Evolutionary conservation across 2,888 invertebrate species (phyloP).

Genomic region (Luffia ferchaultella): DNA sequence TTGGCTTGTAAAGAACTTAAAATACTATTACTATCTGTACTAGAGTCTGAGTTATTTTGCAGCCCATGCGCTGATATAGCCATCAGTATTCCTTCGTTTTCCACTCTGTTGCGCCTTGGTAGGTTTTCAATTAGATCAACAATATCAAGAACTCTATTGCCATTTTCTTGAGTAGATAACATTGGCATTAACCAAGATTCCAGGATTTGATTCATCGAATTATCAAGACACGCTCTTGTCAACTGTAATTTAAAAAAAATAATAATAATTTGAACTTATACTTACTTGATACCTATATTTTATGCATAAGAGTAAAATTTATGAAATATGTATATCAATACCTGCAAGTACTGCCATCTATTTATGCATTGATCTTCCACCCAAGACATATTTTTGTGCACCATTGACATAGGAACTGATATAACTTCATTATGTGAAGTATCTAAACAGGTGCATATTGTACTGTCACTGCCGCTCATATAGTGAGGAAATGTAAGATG

Average conservation of each 20-base stretch:
- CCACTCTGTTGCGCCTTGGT: slow-evolving; percentile 66
- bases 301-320: no score
- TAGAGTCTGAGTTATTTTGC: slow-evolving; percentile 43
- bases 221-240: slow-evolving; percentile 73
- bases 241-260: slow-evolving; percentile 36
- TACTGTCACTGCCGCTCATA: no score
- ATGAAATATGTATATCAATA: no score
- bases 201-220: slow-evolving; percentile 72
- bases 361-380: slow-evolving; percentile 50
- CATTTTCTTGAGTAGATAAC: slow-evolving; percentile 37
- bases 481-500: no score
- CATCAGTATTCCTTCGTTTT: slow-evolving; percentile 77
- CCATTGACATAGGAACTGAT: slow-evolving; percentile 26
- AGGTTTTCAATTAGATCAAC: slow-evolving; percentile 63
- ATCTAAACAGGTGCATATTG: no score
- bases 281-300: no score
- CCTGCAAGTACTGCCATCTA: slow-evolving; percentile 73
- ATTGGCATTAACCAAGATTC: slow-evolving; percentile 67
- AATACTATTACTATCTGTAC: slow-evolving; percentile 19
- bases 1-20: slow-evolving; percentile 7
- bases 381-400: slow-evolving; percentile 19
- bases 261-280: no score
- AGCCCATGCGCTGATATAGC: slow-evolving; percentile 77
- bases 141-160: slow-evolving; percentile 44
- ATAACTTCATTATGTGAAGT: slow-evolving; percentile 16